Evolutionary conservation across 2,113 vertebrate genomes (phyloP), one percentile per base, ranked within the genome.

Genomic region (Aix galericulata): DNA sequence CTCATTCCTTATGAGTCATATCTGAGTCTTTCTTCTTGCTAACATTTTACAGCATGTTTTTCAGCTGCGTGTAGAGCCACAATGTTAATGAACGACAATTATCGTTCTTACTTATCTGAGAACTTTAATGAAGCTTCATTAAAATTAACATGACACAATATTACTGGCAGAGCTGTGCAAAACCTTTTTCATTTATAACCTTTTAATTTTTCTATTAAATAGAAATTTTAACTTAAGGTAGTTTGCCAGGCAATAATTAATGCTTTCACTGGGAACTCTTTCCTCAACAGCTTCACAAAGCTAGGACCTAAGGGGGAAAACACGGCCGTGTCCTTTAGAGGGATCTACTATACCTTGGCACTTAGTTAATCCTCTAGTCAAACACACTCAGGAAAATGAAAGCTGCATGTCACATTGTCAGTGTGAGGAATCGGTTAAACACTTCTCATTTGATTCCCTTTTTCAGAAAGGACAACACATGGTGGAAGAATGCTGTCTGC

Each of bases 361-460:
- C 95, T 95, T 88, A 74, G 86, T 87, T 97, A 97, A 97, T 95
- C 95, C 87, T 68, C 93, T 93, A 63, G 81, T 80, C 87, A 88
- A 97, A 94, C 58, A 75, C 83, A 96, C 92, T 96, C 92, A 79
- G 58, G 96, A 89, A 96, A 92, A 92, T 62, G 73, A 96, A 95
- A 97, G 69, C 77, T 89, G 73, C 63, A 42, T 79, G 71, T 87
- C 91, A 91, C 72, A 68, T 75, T 82, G 55, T 63, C 89, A 74
- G 93, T 42, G 58, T 55, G 58, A 97, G 87, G 80, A 87, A 89
- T 58, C 58, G 16, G 44, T 92, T 95, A 85, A 95, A 97, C 17
- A 38, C 75, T 80, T 84, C 55, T 68, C 82, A 73, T 92, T 86
- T 67, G 13, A 68, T 81, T 89, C 83, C 76, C 90, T 38, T 81